Base-by-base conservation (phyloP, 1,140 invertebrate species). In the Bombus polaris region DNA sequence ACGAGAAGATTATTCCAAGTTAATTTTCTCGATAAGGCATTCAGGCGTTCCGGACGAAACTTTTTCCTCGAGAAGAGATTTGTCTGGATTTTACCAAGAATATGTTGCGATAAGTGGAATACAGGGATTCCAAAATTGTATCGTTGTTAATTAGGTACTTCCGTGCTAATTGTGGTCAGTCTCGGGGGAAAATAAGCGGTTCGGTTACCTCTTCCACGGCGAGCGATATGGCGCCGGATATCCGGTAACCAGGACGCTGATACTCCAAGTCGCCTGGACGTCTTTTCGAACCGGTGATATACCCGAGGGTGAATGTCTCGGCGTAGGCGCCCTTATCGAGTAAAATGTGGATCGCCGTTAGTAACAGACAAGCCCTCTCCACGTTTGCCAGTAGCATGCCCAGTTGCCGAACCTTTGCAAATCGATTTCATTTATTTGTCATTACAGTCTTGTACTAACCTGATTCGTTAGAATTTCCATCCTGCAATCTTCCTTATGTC, bases 171-270 rank as follows among this genome's bases (percentile, higher is more conserved):
- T 70, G 68, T 18, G 76, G 68, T 84, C 75, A 47, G 39, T 4
- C 35, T 1, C 76, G 13, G 37, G 3, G 28, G 25, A n/a, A 42
- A n/a, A 22, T 35, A 59, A 66, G 39, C 42, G 47, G 44, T 66
- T 53, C 15, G 42, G 83, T 86, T 87, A 96, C 96, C 94, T 98
- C 97, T 25, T 96, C 96, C 3, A 97, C 96, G 22, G 98, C 98
- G 86, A 98, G 96, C 1, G 97, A 97, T 86, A 99, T 98, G 35
- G 98, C 98, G 2, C 98, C 98, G 84, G 97, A 97, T 87, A 97
- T 97, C 65, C 96, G 96, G 25, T 96, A 92, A 28, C 97, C 98
- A 1, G 98, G 98, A 85, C 97, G 95, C 70, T 96, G 96, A 93
- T 98, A 98, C 90, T 97, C 97, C 62, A 96, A 95, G 93, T 98